A percentile compares a stretch with the other conserved stretches of the same genome.
These are phyloP conservation scores for Micromussa lordhowensis DNA, from an alignment of 92 coral and sea anemone species.

Conservation along the genomic window DNA sequence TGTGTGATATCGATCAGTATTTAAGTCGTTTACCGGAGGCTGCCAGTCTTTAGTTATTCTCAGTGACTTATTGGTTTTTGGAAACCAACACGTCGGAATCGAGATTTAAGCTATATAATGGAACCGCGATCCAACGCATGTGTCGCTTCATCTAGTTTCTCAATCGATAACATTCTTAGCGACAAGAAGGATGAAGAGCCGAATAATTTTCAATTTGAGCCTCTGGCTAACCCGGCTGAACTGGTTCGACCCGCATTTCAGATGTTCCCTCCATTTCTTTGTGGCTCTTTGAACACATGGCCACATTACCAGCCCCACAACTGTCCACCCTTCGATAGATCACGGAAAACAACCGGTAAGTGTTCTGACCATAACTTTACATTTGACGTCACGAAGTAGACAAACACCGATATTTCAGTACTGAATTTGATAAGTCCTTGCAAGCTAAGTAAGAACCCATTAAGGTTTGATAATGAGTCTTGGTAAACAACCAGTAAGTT, in stretches of 20 bases:
- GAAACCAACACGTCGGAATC: background rate
- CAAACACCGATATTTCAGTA: background rate
- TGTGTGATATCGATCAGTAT: slow-evolving; percentile 40
- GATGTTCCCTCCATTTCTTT: slow-evolving; percentile 2
- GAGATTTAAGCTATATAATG: background rate
- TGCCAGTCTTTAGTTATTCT: background rate
- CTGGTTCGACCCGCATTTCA: background rate
- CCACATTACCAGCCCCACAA: background rate
- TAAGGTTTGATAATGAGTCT: background rate
- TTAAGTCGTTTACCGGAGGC: slow-evolving; percentile 34
- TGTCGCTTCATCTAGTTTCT: slow-evolving; percentile 21
- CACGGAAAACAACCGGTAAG: slow-evolving; percentile 47
- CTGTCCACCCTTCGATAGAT: slow-evolving; percentile 20
- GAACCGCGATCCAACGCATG: background rate
- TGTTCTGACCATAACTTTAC: background rate
- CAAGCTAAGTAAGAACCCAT: background rate
- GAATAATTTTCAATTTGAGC: background rate
- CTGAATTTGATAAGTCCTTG: background rate
- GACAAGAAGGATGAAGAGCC: slow-evolving; percentile 22
- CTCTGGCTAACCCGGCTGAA: background rate
- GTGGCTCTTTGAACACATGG: slow-evolving; percentile 11
- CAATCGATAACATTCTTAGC: slow-evolving; percentile 41
- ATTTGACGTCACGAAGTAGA: background rate
- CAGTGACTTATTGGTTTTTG: background rate
- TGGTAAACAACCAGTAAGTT: background rate